phyloP scores from a whole-genome alignment of 1,140 invertebrate genomes.

The Stratiolaelaps scimitus region DNA sequence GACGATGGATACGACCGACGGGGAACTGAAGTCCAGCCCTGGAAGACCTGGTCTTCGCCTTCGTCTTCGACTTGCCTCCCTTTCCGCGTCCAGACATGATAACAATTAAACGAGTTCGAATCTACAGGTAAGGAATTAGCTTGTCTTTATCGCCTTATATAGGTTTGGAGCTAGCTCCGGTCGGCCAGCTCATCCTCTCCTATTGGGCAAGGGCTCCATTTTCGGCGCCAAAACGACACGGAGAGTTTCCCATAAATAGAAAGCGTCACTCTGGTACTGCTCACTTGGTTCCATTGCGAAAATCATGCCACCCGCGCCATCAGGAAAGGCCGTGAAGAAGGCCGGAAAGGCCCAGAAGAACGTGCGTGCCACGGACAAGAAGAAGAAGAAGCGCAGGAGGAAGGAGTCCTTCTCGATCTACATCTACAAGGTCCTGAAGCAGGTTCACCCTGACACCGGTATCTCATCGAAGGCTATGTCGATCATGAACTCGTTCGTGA shows the following conservation, averaged over 20 bases:
- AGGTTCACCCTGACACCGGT: slow-evolving; percentile 43
- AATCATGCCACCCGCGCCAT: background rate
- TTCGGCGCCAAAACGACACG: background rate
- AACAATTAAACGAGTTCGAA: background rate
- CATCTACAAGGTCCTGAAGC: slow-evolving; percentile 47
- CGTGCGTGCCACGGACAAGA: slow-evolving; percentile 30
- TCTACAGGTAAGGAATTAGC: background rate
- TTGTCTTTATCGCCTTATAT: background rate
- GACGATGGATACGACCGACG: slow-evolving; percentile 54
- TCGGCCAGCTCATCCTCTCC: background rate
- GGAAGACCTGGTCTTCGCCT: slow-evolving; percentile 49
- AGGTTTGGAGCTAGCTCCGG: background rate
- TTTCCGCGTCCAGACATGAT: slow-evolving; percentile 45
- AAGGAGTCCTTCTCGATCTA: slow-evolving; percentile 57
- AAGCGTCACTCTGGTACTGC: background rate
- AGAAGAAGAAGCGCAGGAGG: slow-evolving; percentile 39
- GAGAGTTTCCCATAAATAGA: background rate
- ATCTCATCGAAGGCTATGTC: slow-evolving; percentile 45
- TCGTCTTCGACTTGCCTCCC: slow-evolving; percentile 47
- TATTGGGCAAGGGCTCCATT: background rate
- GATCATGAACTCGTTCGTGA: slow-evolving; percentile 46
- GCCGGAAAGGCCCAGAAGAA: slow-evolving; percentile 31
- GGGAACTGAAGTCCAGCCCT: slow-evolving; percentile 57
- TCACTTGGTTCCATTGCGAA: slow-evolving; percentile 9
- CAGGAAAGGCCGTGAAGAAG: slow-evolving; percentile 37